Evolutionary conservation across 2,113 vertebrate species (phyloP).

Genomic region (Suricata suricatta): DNA sequence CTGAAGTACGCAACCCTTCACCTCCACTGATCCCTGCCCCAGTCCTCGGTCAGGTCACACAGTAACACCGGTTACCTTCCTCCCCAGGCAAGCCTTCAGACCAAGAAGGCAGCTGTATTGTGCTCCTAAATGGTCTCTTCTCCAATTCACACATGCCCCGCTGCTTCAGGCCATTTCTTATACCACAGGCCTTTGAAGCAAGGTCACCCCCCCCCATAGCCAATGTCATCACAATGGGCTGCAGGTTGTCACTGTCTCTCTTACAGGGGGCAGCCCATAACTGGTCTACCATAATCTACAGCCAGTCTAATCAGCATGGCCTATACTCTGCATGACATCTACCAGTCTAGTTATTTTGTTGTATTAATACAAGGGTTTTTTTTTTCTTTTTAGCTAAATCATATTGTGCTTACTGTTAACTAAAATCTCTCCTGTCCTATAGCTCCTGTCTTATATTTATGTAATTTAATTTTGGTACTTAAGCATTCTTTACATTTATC

Average conservation of each 20-base stretch:
- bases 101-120: not conserved
- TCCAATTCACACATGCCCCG: not conserved
- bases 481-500: conserved; percentile 19
- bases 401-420: not conserved
- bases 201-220: too few species aligned
- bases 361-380: not conserved
- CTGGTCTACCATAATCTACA: not conserved
- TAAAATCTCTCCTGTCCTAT: not conserved
- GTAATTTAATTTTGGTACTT: not conserved
- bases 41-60: not conserved
- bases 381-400: not conserved
- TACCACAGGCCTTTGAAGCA: not conserved
- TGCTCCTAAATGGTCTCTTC: not conserved
- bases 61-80: not conserved
- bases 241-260: not conserved
- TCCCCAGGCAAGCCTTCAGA: not conserved
- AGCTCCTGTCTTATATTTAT: not conserved
- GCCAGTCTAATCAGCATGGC: not conserved
- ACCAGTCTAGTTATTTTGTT: not conserved
- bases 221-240: not conserved
- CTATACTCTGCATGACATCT: not conserved
- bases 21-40: not conserved
- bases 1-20: not conserved
- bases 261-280: not conserved
- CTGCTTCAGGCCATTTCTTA: not conserved